Conservation (phyloP, 2,797 vertebrate genomes). For the Adrianichthys oophorus region DNA sequence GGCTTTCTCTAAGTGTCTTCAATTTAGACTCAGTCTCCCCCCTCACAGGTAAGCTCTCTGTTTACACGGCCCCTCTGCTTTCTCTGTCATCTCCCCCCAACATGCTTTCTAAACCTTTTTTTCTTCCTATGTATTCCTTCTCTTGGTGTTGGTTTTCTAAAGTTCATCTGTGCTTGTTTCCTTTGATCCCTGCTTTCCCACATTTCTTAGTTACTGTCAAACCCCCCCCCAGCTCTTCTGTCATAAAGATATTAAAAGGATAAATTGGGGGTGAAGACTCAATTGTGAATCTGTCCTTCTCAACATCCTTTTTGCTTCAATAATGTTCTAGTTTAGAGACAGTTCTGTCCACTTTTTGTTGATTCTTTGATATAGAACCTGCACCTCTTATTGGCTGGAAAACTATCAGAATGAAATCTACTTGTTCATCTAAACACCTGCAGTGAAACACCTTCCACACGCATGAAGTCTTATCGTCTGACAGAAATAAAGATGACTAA, state of each 20-base stretch:
- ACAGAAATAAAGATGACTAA: background rate
- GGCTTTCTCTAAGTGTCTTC: slow-evolving; percentile 81
- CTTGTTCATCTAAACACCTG: background rate
- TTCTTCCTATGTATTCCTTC: background rate
- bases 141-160: background rate
- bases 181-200: slow-evolving; percentile 1
- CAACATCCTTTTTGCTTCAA: slow-evolving; percentile 28
- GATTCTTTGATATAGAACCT: background rate
- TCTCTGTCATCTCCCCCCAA: background rate
- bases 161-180: background rate
- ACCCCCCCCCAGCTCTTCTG: slow-evolving; percentile 30
- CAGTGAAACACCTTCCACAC: background rate
- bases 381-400: background rate
- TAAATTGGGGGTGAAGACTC: slow-evolving; percentile 45
- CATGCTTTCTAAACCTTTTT: background rate
- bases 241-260: slow-evolving; percentile 42
- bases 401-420: background rate
- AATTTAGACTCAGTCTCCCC: slow-evolving; percentile 69
- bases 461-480: background rate
- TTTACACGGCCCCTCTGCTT: background rate
- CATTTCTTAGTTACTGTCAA: background rate
- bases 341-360: slow-evolving; percentile 6
- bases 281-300: slow-evolving; percentile 27
- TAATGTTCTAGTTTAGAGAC: slow-evolving; percentile 11
- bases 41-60: slow-evolving; percentile 26